Evolutionary conservation across 2,797 vertebrate species (phyloP).

Genomic region (Xenopus petersii): DNA sequence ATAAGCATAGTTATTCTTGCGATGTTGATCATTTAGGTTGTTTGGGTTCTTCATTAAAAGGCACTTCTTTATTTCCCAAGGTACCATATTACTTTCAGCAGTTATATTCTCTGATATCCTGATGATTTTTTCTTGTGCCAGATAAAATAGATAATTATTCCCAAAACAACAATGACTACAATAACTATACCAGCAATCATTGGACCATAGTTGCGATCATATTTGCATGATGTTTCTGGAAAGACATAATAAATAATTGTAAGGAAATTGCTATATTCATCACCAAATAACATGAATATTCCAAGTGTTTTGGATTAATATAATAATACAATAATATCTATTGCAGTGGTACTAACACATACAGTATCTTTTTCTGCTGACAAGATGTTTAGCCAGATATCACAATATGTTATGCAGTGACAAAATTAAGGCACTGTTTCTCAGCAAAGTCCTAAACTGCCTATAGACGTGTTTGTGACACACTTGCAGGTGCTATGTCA

Average conservation of each 20-base stretch:
- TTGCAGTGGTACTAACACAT: too few species aligned
- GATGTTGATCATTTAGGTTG: too few species aligned
- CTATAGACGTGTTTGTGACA: too few species aligned
- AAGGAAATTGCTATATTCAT: background rate
- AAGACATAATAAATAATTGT: constrained; percentile 12
- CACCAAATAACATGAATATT: too few species aligned
- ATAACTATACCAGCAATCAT: constrained; percentile 35
- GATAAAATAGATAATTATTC: constrained; percentile 47
- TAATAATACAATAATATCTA: too few species aligned
- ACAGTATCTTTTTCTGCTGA: too few species aligned
- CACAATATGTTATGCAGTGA: too few species aligned
- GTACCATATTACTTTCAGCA: background rate
- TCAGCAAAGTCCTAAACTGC: too few species aligned
- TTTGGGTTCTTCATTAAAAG: background rate
- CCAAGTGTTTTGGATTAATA: too few species aligned
- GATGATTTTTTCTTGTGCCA: constrained; percentile 40
- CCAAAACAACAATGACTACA: constrained; percentile 45
- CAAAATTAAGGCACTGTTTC: too few species aligned
- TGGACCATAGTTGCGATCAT: constrained; percentile 46
- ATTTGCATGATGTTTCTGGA: constrained; percentile 50
- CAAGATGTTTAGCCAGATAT: too few species aligned
- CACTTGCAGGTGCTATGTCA: too few species aligned
- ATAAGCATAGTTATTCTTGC: background rate
- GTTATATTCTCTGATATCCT: constrained; percentile 57
- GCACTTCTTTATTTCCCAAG: background rate